Base-by-base conservation (phyloP, 2,888 invertebrate genomes). In the Minunthozetes semirufus region DNA sequence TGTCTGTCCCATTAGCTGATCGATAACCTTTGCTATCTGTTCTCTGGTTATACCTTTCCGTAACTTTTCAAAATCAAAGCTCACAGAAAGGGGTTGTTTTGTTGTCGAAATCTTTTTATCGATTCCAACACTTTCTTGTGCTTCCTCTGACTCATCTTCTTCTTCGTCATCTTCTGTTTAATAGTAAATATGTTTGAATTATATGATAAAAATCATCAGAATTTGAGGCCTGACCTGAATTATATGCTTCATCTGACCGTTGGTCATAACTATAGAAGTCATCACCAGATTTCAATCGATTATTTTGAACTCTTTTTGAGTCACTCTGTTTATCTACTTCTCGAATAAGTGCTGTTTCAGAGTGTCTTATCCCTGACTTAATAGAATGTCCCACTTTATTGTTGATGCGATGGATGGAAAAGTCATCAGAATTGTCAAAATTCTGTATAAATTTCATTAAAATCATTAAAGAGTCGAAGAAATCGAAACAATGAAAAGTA, bases 11-110 rank as follows among this genome's bases (percentile, higher is more conserved):
- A 76, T 33, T 9, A 76, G 48, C 42, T 42, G 56, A 22, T 76
- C 76, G 19, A 76, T 76, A 22, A 76, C 71, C 59, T 76, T 42
- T 9, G 75, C 75, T 9, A 76, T 48, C 25, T 75, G 63, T 22
- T 63, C 70, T 17, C 72, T 66, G 11, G 75, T 70, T 17, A 74
- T 17, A 4, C 38, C 22, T 42, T 74, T 42, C n/a, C 53, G 42
- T 9, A 74, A 56, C 56, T 74, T 70, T 29, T 74, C 70, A 2
- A 42, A 42, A 66, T 66, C 66, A 11, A 66, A 66, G n/a, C 27
- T 63, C 6, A 63, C 11, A 17, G 61, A n/a, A 66, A 29, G 15
- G 8, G 50, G 38, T 22, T 68, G 71, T 42, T 68, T 74, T 22
- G 74, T 27, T 59, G 50, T 59, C 11, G 19, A 19, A 25, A 33